Evolutionary conservation across 2,113 vertebrate species (phyloP).

Genomic region (Pteruthius melanotis): DNA sequence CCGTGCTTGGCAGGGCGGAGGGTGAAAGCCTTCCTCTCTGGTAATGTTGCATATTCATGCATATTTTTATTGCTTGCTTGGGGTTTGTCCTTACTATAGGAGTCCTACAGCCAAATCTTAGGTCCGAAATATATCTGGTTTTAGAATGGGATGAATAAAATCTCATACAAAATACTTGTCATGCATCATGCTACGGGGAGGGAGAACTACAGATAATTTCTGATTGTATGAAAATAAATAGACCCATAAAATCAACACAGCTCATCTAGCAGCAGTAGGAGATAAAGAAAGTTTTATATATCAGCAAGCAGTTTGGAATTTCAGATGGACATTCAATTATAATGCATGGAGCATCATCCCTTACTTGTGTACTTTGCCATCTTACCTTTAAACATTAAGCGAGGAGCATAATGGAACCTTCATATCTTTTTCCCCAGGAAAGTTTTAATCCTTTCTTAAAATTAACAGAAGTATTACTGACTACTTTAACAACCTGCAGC

Average conservation of each 20-base stretch:
- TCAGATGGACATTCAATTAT: background rate
- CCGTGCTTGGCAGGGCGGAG: slow-evolving; percentile 73
- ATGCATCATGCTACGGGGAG: background rate
- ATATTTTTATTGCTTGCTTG: background rate
- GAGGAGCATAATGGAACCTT: background rate
- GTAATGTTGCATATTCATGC: slow-evolving; percentile 62
- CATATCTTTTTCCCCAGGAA: background rate
- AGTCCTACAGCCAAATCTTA: background rate
- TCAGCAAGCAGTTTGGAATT: background rate
- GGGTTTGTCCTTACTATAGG: background rate
- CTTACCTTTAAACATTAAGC: background rate
- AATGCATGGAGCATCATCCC: background rate
- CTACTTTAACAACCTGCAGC: background rate
- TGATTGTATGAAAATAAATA: background rate
- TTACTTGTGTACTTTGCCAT: background rate
- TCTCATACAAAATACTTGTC: background rate
- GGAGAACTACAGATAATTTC: background rate
- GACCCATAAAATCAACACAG: background rate
- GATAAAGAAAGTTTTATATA: background rate
- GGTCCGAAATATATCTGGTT: background rate
- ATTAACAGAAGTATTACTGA: background rate
- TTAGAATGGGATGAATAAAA: background rate
- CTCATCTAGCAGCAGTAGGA: background rate
- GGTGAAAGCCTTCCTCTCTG: slow-evolving; percentile 80
- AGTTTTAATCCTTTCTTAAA: background rate